Evolutionary conservation across 2,113 vertebrate genomes (phyloP).

Genomic region (Eurypyga helias): DNA sequence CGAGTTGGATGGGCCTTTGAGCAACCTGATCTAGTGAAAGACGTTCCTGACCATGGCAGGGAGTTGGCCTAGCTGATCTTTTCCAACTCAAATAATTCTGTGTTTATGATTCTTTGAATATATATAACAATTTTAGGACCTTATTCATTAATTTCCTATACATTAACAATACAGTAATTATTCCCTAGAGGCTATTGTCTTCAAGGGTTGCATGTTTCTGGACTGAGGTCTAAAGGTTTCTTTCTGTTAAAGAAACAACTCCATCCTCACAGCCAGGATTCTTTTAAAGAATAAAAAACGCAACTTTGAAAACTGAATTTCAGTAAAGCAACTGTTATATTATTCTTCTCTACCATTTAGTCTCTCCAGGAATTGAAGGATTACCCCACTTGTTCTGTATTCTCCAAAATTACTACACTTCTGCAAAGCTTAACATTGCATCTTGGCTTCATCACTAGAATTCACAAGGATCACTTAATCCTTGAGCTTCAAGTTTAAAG

Average conservation of each 20-base stretch:
- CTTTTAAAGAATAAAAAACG: not conserved
- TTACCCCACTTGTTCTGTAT: not conserved
- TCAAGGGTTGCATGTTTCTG: not conserved
- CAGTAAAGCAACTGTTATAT: not conserved
- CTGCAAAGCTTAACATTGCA: not conserved
- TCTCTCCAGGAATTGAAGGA: not conserved
- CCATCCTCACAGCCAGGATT: not conserved
- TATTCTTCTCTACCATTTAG: not conserved
- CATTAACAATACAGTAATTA: not conserved
- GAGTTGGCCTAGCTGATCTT: not conserved
- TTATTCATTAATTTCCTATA: not conserved
- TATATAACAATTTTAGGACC: not conserved
- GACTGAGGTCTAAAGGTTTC: not conserved
- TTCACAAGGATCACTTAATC: not conserved
- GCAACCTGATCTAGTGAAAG: not conserved
- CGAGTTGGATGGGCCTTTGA: not conserved
- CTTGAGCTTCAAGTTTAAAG: not conserved
- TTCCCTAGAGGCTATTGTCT: not conserved
- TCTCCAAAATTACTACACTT: not conserved
- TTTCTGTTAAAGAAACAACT: not conserved
- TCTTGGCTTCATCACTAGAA: not conserved
- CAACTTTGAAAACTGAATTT: not conserved
- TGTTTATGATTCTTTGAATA: not conserved
- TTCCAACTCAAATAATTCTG: not conserved
- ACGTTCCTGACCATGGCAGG: fast-evolving